Percentiles rank a stretch among this genome's conserved stretches.
phyloP scores from a whole-genome alignment of 2,113 vertebrate species.

The Pelecanoides urinatrix region DNA sequence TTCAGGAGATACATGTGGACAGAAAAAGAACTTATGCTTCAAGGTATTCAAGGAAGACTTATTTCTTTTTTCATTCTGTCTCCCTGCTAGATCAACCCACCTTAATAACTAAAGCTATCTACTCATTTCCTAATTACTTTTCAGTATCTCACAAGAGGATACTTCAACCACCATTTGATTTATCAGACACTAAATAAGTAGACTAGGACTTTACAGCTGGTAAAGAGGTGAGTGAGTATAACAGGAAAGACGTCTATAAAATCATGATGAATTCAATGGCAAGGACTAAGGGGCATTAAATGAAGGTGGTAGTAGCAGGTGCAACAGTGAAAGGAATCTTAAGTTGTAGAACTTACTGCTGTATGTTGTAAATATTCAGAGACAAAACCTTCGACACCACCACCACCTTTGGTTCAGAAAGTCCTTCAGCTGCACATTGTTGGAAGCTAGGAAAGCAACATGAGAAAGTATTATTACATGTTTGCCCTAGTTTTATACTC shows the following conservation, averaged over 20 bases:
- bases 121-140: background rate
- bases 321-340: background rate
- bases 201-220: background rate
- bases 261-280: background rate
- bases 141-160: background rate
- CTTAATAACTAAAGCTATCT: background rate
- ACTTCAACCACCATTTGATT: background rate
- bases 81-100: background rate
- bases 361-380: background rate
- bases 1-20: background rate
- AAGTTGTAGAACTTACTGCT: background rate
- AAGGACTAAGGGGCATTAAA: background rate
- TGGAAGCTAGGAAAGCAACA: background rate
- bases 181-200: background rate
- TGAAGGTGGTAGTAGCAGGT: background rate
- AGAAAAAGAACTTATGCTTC: background rate
- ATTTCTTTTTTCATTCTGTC: background rate
- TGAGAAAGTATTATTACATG: background rate
- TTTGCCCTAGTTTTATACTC: background rate
- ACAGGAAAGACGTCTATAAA: background rate
- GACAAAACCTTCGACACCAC: background rate
- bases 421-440: background rate
- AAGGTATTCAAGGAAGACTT: background rate
- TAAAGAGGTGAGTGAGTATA: background rate
- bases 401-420: background rate